A percentile compares a stretch with the other conserved stretches of the same genome.
Evolutionary conservation across 2,113 vertebrate genomes (phyloP).

Genomic region (Sminthopsis crassicaudata): DNA sequence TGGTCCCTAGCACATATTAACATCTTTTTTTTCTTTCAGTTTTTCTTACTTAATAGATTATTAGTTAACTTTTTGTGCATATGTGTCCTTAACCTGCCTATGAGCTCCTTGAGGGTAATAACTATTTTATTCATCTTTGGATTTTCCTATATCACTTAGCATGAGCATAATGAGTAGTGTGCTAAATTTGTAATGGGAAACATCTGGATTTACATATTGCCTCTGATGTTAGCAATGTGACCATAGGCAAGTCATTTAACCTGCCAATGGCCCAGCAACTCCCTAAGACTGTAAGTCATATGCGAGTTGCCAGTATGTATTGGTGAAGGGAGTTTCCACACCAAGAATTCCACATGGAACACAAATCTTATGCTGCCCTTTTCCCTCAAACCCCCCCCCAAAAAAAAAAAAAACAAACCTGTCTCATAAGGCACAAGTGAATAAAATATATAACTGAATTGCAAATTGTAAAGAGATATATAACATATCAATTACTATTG

Average conservation of each 20-base stretch:
- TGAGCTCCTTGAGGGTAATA: neutral
- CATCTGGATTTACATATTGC: neutral
- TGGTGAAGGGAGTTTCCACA: neutral
- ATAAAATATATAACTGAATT: neutral
- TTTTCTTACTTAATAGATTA: neutral
- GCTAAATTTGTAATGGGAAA: no score
- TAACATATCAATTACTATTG: neutral
- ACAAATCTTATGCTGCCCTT: neutral
- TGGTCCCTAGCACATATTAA: neutral
- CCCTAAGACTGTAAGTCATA: neutral
- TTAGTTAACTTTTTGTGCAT: neutral
- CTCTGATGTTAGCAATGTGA: neutral
- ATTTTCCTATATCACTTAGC: neutral
- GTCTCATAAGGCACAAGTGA: neutral
- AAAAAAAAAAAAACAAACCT: neutral
- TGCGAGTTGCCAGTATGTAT: neutral
- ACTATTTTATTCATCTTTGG: neutral
- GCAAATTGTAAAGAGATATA: neutral
- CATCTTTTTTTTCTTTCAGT: neutral
- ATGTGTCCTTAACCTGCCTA: neutral
- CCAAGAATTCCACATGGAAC: neutral
- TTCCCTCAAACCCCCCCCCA: neutral
- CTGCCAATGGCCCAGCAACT: neutral
- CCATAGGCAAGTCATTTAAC: neutral
- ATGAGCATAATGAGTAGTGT: neutral